Base-by-base conservation (phyloP, 2,113 vertebrate genomes). In the Setophaga petechia region DNA sequence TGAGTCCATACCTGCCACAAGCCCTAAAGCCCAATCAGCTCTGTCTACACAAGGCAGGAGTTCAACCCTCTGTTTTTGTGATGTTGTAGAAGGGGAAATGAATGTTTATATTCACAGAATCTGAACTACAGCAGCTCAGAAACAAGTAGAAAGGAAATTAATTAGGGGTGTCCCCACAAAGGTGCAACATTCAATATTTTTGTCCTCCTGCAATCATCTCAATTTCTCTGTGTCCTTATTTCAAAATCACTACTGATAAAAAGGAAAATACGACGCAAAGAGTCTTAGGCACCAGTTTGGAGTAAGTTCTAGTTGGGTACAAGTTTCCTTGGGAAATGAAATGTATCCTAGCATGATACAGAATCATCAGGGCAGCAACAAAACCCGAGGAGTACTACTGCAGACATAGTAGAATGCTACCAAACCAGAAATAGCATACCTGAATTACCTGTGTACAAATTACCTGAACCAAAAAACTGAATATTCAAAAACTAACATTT, bases 361-460 rank as follows among this genome's bases (percentile, higher is more conserved):
- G 39, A 59, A 84, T 54, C 61, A 59, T 57, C 54, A 81, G 19
- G 15, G 37, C 81, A 94, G 68, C 30, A 75, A 39, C 33, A 91
- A 80, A 87, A 91, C 0, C 0, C 0, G 3, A 43, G 43, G 2
- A 73, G 13, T 24, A 59, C 73, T 81, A 49, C n/a, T 51, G 33
- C 59, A 72, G 18, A 79, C 22, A 66, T 39, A 57, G 23, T 28
- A 59, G 57, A 83, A 77, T 25, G 47, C 24, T 75, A 65, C 41
- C 37, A 82, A 67, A 67, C 12, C 31, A 41, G 57, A 89, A 91
- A 69, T 2, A 84, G 13, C 6, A 9, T 4, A 54, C 37, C 67
- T 66, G 59, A 69, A 82, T 46, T 62, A 68, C 15, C 24, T 23
- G 22, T 18, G 44, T 19, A 52, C 9, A 78, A 84, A 84, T 55